Evolutionary conservation across 1,140 invertebrate genomes (phyloP).

Genomic region (Drosophila burlai): DNA sequence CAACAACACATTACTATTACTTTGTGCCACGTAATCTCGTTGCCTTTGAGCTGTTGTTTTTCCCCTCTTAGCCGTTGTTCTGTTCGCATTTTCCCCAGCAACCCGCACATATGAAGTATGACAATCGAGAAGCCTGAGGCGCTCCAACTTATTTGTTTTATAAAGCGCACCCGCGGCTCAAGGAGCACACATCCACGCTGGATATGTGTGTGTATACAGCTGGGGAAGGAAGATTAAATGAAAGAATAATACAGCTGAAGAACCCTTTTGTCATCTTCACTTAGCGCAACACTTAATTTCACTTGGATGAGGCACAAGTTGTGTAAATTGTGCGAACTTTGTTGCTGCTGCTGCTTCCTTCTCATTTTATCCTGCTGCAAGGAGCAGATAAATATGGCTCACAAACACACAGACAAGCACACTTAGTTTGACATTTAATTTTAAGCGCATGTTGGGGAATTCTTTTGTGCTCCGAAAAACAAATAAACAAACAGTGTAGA

Average conservation of each 20-base stretch:
- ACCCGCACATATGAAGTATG: conserved; percentile 57
- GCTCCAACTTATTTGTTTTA: conserved; percentile 77
- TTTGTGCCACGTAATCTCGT: conserved; percentile 37
- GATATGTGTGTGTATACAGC: conserved; percentile 35
- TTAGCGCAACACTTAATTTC: conserved; percentile 83
- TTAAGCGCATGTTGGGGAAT: conserved; percentile 84
- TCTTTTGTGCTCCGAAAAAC: conserved; percentile 79
- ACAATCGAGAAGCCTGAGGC: conserved; percentile 74
- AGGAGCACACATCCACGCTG: conserved; percentile 12
- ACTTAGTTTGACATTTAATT: conserved; percentile 81
- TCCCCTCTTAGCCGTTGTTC: conserved; percentile 5
- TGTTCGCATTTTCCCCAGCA: conserved; percentile 44
- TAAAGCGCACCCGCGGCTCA: conserved; percentile 75
- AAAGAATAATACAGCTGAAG: conserved; percentile 82
- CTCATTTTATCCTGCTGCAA: conserved; percentile 44
- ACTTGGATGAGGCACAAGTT: conserved; percentile 77
- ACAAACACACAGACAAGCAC: conserved; percentile 45
- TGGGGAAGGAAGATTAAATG: conserved; percentile 70
- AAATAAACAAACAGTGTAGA: conserved; percentile 78
- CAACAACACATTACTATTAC: conserved; percentile 17
- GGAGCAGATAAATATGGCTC: conserved; percentile 71
- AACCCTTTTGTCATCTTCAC: conserved; percentile 82
- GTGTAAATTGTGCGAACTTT: conserved; percentile 82
- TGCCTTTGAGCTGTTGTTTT: conserved; percentile 40
- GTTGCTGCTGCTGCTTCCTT: conserved; percentile 48